Percentiles rank a stretch among this genome's conserved stretches.
Evolutionary conservation across 2,888 invertebrate species (phyloP).

Genomic region (Ariolimax columbianus): DNA sequence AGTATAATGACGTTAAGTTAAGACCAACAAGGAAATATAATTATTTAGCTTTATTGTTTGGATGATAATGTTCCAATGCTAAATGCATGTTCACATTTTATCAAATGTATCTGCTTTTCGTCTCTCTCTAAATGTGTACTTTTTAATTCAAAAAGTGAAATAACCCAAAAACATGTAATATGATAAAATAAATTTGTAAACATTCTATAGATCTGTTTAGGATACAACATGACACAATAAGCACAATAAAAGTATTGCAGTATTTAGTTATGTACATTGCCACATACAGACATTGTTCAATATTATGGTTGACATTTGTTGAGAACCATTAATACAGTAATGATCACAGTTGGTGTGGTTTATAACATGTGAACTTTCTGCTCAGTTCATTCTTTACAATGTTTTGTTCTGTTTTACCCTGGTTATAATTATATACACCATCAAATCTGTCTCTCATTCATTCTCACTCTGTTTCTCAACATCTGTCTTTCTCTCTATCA

Average conservation of each 20-base stretch:
- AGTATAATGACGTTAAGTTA: no score
- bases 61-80: no score
- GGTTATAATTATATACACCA: not conserved
- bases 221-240: not conserved
- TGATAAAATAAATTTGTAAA: not conserved
- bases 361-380: not conserved
- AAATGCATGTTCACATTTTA: no score
- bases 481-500: no score
- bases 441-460: not conserved
- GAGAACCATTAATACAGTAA: not conserved
- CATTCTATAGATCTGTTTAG: not conserved
- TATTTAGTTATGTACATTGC: not conserved
- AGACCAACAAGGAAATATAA: no score
- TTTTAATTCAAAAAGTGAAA: no score
- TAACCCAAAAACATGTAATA: not conserved
- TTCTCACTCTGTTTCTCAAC: not conserved
- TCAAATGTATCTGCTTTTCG: no score
- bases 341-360: constrained; percentile 32
- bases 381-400: not conserved
- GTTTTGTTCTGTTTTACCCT: not conserved
- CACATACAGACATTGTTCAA: not conserved
- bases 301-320: not conserved
- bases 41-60: no score
- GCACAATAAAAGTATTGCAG: not conserved
- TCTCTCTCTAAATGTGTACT: no score